These are phyloP conservation scores for Parambassis ranga DNA, from an alignment of 2,797 vertebrate species.

Conservation along the genomic window DNA sequence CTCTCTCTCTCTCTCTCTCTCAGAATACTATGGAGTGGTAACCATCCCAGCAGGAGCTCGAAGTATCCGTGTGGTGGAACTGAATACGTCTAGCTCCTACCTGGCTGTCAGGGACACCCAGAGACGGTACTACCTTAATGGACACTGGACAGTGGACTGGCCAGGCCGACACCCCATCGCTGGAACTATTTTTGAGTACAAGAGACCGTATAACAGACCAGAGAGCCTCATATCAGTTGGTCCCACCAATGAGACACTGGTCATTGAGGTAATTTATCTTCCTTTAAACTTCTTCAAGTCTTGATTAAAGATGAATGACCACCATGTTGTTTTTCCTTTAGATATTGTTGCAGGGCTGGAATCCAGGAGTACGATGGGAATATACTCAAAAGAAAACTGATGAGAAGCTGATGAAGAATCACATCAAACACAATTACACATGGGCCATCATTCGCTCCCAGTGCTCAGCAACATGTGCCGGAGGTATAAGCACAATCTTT, in stretches of 20 bases:
- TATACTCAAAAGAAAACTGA: slow-evolving; percentile 79
- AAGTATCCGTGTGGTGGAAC: slow-evolving; percentile 83
- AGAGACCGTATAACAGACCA: slow-evolving; percentile 83
- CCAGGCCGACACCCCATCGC: slow-evolving; percentile 85
- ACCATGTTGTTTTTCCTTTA: slow-evolving; percentile 48
- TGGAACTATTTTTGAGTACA: slow-evolving; percentile 86
- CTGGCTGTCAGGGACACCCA: slow-evolving; percentile 83
- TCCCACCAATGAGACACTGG: slow-evolving; percentile 87
- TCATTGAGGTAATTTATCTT: slow-evolving; percentile 81
- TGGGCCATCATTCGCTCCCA: slow-evolving; percentile 85
- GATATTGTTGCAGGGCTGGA: slow-evolving; percentile 88
- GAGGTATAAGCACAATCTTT: slow-evolving; percentile 74
- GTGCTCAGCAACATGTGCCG: slow-evolving; percentile 87
- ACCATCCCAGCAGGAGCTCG: slow-evolving; percentile 86
- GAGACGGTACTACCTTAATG: slow-evolving; percentile 86
- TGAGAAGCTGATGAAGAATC: slow-evolving; percentile 59
- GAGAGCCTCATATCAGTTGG: slow-evolving; percentile 85
- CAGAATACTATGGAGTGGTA: slow-evolving; percentile 86
- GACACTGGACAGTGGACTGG: slow-evolving; percentile 89
- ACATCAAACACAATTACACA: slow-evolving; percentile 81
- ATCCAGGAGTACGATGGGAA: slow-evolving; percentile 88
- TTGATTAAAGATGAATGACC: neutral
- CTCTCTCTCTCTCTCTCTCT: too few relatives aligned
- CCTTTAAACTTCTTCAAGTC: too few relatives aligned
- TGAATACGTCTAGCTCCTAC: slow-evolving; percentile 86